A percentile compares a stretch with the other conserved stretches of the same genome.
Conservation (phyloP, 2,113 vertebrate species). For the Hyla sarda region DNA sequence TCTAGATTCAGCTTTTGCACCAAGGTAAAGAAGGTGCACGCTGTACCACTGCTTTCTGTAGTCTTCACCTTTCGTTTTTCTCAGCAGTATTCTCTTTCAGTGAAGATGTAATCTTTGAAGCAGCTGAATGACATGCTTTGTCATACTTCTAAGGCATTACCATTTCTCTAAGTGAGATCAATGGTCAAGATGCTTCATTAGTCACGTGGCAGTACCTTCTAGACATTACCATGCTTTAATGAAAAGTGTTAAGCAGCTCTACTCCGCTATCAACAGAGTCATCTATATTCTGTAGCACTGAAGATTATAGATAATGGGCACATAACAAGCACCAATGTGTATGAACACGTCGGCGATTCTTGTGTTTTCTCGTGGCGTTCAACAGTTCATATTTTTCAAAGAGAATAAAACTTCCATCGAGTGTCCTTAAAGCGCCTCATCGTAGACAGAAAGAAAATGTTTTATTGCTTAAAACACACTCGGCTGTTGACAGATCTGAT, state of each 20-base stretch:
- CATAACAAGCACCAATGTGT: slow-evolving; percentile 2
- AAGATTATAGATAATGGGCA: background rate
- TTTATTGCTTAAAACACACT: background rate
- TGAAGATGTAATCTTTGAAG: background rate
- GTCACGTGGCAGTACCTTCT: background rate
- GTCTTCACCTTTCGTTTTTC: background rate
- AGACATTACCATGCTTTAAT: background rate
- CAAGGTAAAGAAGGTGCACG: background rate
- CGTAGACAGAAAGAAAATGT: background rate
- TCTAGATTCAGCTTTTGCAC: background rate
- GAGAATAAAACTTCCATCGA: background rate
- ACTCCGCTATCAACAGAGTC: background rate
- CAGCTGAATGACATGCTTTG: background rate
- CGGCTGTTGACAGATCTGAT: slow-evolving; percentile 5
- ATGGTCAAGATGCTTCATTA: background rate
- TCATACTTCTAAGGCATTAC: background rate
- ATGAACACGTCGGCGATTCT: background rate
- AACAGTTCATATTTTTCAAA: background rate
- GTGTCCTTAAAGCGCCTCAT: background rate
- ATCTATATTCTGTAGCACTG: background rate
- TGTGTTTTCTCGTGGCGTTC: background rate
- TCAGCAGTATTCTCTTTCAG: no score
- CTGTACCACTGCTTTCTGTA: background rate
- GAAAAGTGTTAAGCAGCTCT: background rate
- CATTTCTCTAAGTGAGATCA: background rate